Conservation (phyloP, 1,140 invertebrate species). For the Stenopsyche tienmushanensis region DNA sequence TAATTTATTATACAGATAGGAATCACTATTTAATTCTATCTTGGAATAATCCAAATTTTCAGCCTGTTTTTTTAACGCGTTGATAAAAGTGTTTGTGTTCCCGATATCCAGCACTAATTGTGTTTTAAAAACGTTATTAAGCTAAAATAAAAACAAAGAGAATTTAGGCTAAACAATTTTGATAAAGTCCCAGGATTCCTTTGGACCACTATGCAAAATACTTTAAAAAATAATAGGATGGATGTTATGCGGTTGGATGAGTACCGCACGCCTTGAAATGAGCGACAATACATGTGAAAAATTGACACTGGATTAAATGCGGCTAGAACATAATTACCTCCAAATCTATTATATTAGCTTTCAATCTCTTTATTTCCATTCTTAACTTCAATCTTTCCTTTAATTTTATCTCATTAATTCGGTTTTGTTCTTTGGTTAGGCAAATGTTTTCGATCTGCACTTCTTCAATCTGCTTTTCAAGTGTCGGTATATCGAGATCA, state of each 20-base stretch:
- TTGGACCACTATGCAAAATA: neutral
- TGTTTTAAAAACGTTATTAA: constrained; percentile 17
- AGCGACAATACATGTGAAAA: neutral
- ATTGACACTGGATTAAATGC: too few species aligned
- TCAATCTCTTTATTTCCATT: constrained; percentile 32
- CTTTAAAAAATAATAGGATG: too few species aligned
- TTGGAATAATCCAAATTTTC: constrained; percentile 14
- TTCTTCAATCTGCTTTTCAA: constrained; percentile 23
- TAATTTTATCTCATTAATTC: constrained; percentile 35
- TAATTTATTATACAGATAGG: constrained; percentile 15
- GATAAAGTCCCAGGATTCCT: neutral
- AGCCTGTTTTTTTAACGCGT: constrained; percentile 17
- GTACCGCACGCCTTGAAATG: too few species aligned
- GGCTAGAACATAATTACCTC: too few species aligned
- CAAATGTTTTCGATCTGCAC: constrained; percentile 35
- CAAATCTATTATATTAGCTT: constrained; percentile 23
- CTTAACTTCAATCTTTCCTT: constrained; percentile 32
- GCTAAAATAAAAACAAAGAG: constrained; percentile 15
- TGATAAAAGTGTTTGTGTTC: constrained; percentile 22
- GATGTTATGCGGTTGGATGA: too few species aligned
- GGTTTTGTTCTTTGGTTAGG: constrained; percentile 27
- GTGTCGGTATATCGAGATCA: constrained; percentile 15
- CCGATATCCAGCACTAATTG: constrained; percentile 23
- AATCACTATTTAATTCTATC: neutral
- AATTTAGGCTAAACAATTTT: neutral